These are phyloP conservation scores for Hydrolagus colliei DNA, from an alignment of 2,797 vertebrate species.

Conservation along the genomic window DNA sequence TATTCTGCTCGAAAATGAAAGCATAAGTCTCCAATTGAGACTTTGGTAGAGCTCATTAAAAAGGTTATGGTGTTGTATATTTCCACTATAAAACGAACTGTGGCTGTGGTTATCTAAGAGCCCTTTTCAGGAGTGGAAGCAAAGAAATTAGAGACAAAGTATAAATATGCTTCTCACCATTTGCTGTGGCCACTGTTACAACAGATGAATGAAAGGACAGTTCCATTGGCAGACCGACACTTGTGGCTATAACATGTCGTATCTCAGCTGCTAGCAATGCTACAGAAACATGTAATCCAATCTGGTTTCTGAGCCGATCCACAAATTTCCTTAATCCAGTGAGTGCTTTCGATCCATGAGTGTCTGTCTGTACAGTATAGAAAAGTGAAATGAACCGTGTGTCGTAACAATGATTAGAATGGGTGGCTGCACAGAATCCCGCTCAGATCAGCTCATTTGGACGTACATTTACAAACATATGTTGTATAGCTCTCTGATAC, in stretches of 20 bases:
- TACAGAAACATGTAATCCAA: conserved; percentile 46
- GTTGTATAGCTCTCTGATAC: neutral
- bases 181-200: conserved; percentile 39
- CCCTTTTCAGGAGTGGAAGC: neutral
- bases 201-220: conserved; percentile 44
- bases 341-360: conserved; percentile 32
- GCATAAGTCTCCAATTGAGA: neutral
- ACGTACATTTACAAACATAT: no score
- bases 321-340: conserved; percentile 41
- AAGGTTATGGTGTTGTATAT: neutral
- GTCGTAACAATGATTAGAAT: neutral
- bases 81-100: neutral
- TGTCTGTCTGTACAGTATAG: neutral
- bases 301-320: conserved; percentile 41
- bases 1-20: neutral
- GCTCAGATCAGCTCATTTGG: neutral
- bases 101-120: neutral
- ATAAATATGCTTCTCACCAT: conserved; percentile 34
- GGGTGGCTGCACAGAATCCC: neutral
- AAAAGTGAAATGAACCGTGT: neutral
- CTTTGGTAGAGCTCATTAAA: neutral
- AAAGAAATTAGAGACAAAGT: neutral
- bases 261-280: conserved; percentile 46
- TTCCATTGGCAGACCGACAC: conserved; percentile 43
- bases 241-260: conserved; percentile 40